These are phyloP conservation scores for Emydura subglobosa DNA, from an alignment of 2,113 vertebrate genomes.

Conservation along the genomic window DNA sequence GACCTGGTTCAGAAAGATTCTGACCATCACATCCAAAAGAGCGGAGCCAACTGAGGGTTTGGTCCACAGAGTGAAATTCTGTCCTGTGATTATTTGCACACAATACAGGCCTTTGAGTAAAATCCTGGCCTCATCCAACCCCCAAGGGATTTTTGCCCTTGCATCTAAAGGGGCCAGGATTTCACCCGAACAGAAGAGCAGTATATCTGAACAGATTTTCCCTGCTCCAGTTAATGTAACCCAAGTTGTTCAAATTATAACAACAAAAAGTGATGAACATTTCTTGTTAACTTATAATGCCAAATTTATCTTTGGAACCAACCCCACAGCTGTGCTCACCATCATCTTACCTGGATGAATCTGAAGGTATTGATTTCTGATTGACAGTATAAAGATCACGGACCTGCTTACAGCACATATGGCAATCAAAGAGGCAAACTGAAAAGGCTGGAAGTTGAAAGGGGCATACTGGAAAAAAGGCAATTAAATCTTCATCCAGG, in stretches of 20 bases:
- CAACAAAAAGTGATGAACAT: neutral
- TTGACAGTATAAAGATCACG: fast-evolving
- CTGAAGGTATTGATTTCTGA: neutral
- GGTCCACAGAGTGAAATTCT: neutral
- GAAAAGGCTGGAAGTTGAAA: constrained; percentile 1
- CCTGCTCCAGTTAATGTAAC: neutral
- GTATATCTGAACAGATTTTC: neutral
- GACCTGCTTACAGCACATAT: fast-evolving
- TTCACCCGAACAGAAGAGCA: neutral
- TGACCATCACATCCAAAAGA: neutral
- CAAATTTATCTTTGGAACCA: neutral
- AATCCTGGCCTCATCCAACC: neutral
- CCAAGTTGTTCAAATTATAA: neutral
- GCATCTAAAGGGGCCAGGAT: neutral
- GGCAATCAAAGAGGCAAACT: neutral
- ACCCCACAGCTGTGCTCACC: fast-evolving
- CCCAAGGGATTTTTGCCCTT: neutral
- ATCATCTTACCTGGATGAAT: neutral
- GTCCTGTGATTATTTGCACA: neutral
- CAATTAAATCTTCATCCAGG: neutral
- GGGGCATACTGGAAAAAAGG: neutral
- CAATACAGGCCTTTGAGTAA: neutral
- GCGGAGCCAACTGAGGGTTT: neutral
- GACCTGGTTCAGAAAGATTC: neutral
- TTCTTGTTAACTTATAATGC: neutral